These are phyloP conservation scores for Acomys russatus DNA, from an alignment of 2,797 vertebrate species.

Conservation along the genomic window DNA sequence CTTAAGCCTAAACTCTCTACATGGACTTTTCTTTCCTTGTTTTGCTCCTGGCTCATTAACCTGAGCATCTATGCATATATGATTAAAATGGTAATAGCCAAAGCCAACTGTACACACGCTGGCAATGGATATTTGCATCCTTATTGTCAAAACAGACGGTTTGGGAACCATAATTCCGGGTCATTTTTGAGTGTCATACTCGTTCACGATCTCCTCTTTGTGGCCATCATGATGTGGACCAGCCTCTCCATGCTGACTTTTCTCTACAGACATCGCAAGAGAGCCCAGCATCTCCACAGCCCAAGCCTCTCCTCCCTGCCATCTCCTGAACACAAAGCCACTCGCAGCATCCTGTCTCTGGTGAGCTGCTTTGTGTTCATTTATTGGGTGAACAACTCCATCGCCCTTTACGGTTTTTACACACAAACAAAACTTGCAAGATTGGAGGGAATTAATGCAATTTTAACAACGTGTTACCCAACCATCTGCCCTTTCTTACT, in stretches of 20 bases:
- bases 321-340: constrained; percentile 12
- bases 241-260: background rate
- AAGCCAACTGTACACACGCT: background rate
- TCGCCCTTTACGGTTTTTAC: background rate
- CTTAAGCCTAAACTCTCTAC: background rate
- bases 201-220: background rate
- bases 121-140: background rate
- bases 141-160: accelerated
- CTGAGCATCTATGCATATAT: background rate
- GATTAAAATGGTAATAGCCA: background rate
- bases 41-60: constrained; percentile 31
- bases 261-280: background rate
- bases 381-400: background rate
- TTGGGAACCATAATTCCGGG: background rate
- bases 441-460: background rate
- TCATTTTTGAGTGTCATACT: background rate
- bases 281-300: background rate
- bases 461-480: background rate
- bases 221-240: background rate
- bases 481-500: constrained; percentile 18
- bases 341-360: background rate
- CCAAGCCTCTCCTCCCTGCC: background rate
- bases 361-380: background rate
- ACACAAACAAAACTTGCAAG: background rate
- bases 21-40: background rate